Conservation (phyloP, 2,113 vertebrate genomes). For the Lamprologus tigripictilis region DNA sequence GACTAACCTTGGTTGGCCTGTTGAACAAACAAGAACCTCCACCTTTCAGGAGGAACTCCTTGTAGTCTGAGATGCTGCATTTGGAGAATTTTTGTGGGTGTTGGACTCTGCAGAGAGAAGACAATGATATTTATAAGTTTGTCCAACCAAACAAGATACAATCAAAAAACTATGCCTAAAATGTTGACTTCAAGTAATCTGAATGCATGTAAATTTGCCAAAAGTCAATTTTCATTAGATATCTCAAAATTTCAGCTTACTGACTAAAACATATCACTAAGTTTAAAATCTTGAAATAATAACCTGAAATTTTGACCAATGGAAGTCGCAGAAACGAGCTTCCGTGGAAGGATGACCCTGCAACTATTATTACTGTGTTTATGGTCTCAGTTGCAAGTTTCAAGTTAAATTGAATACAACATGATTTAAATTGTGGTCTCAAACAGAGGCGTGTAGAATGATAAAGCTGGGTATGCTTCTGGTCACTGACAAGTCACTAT, state of each 20-base stretch:
- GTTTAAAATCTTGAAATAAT: background rate
- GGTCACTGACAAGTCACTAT: background rate
- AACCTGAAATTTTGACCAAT: background rate
- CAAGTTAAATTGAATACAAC: background rate
- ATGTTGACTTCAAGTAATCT: background rate
- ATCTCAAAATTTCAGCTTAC: background rate
- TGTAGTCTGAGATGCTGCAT: constrained; percentile 93
- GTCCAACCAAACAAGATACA: background rate
- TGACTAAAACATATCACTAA: background rate
- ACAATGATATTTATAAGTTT: background rate
- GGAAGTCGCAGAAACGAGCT: background rate
- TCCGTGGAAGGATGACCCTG: background rate
- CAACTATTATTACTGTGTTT: background rate
- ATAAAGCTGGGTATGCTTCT: background rate
- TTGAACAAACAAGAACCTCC: constrained; percentile 96
- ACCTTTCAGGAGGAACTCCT: constrained; percentile 89
- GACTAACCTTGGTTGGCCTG: constrained; percentile 86
- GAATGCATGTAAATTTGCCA: background rate
- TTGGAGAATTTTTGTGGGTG: constrained; percentile 92
- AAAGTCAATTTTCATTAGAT: background rate
- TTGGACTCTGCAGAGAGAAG: constrained; percentile 75
- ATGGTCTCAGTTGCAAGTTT: background rate
- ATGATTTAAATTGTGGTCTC: background rate
- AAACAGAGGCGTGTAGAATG: background rate
- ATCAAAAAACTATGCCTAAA: background rate